Conservation (phyloP, 2,797 vertebrate genomes). For the Scolopax rusticola region DNA sequence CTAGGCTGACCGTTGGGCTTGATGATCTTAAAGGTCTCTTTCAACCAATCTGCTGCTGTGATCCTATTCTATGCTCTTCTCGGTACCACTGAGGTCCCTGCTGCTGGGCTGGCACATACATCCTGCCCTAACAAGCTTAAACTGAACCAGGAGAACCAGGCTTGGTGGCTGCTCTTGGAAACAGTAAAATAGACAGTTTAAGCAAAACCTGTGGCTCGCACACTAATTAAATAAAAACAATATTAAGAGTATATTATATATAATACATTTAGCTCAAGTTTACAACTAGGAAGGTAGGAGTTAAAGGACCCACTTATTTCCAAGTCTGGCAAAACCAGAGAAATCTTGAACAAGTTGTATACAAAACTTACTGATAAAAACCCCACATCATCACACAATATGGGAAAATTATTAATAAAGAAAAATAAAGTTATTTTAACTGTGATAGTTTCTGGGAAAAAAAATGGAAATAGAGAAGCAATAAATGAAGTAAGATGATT, state of each 20-base stretch:
- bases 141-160: neutral
- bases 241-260: neutral
- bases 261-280: neutral
- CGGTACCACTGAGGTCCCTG: neutral
- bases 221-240: neutral
- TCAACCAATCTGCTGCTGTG: fast-evolving
- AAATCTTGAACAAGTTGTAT: neutral
- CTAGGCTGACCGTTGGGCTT: neutral
- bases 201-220: neutral
- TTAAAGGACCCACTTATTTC: neutral
- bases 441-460: neutral
- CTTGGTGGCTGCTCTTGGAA: neutral
- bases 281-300: neutral
- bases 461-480: neutral
- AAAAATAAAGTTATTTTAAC: neutral
- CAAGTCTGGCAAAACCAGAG: neutral
- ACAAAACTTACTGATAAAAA: neutral
- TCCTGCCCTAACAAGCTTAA: neutral
- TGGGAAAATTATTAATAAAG: neutral
- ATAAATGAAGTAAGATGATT: neutral
- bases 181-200: neutral
- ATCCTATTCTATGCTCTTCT: neutral
- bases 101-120: neutral
- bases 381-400: neutral
- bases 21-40: neutral